Conservation (phyloP, 2,888 invertebrate genomes). For the Drosophila subsilvestris region DNA sequence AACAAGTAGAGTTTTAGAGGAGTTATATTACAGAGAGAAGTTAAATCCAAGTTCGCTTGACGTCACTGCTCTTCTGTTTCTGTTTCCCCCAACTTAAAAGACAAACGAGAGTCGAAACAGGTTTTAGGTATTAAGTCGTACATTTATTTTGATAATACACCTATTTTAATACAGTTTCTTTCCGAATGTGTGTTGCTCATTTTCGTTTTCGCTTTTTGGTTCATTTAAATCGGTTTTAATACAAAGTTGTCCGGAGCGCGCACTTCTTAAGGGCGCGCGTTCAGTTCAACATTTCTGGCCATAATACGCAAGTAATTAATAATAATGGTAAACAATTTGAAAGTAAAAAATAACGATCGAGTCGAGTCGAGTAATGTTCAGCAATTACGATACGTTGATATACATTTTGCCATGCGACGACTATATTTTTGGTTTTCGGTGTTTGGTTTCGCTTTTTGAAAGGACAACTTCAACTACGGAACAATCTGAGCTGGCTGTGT, state of each 20-base stretch:
- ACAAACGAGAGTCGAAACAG: background rate
- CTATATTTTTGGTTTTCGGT: constrained; percentile 27
- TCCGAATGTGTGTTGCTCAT: constrained; percentile 46
- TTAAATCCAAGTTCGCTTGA: too few species aligned
- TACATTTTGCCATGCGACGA: constrained; percentile 37
- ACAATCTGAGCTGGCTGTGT: constrained; percentile 52
- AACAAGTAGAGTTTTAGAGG: too few species aligned
- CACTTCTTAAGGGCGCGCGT: constrained; percentile 36
- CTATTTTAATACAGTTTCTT: constrained; percentile 66
- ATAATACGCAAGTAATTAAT: constrained; percentile 31
- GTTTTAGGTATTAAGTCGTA: constrained; percentile 51
- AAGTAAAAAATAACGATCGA: constrained; percentile 37
- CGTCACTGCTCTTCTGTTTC: background rate
- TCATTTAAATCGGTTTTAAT: constrained; percentile 37
- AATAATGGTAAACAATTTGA: constrained; percentile 29
- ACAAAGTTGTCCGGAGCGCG: constrained; percentile 17
- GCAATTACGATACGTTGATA: constrained; percentile 72
- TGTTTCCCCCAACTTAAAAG: background rate
- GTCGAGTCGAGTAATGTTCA: constrained; percentile 58
- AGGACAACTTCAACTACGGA: constrained; percentile 51
- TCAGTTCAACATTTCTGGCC: constrained; percentile 35
- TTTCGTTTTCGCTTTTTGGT: constrained; percentile 48
- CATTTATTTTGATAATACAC: constrained; percentile 73
- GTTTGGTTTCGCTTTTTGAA: constrained; percentile 41
- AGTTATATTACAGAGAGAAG: too few species aligned